Conservation (phyloP, 2,113 vertebrate species). For the Megaceryle torquata region DNA sequence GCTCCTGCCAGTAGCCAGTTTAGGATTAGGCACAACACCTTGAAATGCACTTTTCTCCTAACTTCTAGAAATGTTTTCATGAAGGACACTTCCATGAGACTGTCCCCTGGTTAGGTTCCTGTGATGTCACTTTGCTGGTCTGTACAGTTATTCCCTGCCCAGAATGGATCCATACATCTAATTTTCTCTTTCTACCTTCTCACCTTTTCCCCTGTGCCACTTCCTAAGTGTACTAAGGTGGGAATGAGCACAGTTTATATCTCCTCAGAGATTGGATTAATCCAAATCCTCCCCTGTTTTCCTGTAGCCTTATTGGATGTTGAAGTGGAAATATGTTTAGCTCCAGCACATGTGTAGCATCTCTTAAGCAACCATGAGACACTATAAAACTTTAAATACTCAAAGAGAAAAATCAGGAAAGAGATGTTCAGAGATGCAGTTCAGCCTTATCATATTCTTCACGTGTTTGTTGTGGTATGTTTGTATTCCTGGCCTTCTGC, state of each 20-base stretch:
- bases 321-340: neutral
- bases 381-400: conserved; percentile 56
- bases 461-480: conserved; percentile 50
- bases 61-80: neutral
- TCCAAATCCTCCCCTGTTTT: neutral
- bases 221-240: rapidly evolving
- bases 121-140: neutral
- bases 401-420: conserved; percentile 48
- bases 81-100: neutral
- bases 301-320: neutral
- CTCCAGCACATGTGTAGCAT: neutral
- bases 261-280: neutral
- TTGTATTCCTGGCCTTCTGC: conserved; percentile 51
- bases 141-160: neutral
- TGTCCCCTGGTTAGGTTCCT: neutral
- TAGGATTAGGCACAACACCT: neutral
- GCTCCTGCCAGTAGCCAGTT: neutral
- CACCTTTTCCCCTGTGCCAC: neutral
- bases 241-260: neutral
- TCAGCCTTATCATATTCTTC: conserved; percentile 62
- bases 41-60: neutral
- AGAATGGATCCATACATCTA: neutral
- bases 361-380: neutral
- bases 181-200: neutral
- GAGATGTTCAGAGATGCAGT: neutral